Conservation (phyloP, 2,797 vertebrate species). For the Cebuella pygmaea region DNA sequence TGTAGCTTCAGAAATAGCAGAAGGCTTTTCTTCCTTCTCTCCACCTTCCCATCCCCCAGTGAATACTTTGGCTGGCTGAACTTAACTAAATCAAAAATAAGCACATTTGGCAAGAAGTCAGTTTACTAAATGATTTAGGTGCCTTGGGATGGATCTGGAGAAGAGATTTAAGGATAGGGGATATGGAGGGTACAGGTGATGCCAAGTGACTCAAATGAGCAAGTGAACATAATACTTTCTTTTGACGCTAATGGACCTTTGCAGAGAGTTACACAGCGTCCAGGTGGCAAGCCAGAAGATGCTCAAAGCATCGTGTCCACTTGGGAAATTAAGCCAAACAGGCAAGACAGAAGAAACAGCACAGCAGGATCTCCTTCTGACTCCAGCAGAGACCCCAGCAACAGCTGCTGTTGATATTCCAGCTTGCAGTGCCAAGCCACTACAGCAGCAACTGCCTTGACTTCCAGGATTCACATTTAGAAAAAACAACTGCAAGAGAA, state of each 20-base stretch:
- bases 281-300: slow-evolving; percentile 52
- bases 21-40: not conserved
- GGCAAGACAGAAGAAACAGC: slow-evolving; percentile 23
- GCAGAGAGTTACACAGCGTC: slow-evolving; percentile 35
- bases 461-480: slow-evolving; percentile 43
- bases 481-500: slow-evolving; percentile 52
- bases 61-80: not conserved
- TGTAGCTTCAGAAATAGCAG: not conserved
- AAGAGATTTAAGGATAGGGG: not conserved
- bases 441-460: not conserved
- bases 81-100: slow-evolving; percentile 51
- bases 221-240: slow-evolving; percentile 52
- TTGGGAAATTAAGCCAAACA: slow-evolving; percentile 68
- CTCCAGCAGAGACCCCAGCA: not conserved
- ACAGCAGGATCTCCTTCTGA: slow-evolving; percentile 26
- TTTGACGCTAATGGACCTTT: slow-evolving; percentile 61
- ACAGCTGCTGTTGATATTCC: slow-evolving; percentile 26
- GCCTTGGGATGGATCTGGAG: not conserved
- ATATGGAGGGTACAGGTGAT: not conserved
- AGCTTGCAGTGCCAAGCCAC: not conserved
- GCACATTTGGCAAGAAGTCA: slow-evolving; percentile 26
- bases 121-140: slow-evolving; percentile 55
- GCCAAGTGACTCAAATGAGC: slow-evolving; percentile 43
- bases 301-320: slow-evolving; percentile 15
- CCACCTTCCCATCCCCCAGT: not conserved